Percentiles rank a stretch among this genome's conserved stretches.
These are phyloP conservation scores for Ylistrum balloti DNA, from an alignment of 1,140 invertebrate species.

Conservation along the genomic window DNA sequence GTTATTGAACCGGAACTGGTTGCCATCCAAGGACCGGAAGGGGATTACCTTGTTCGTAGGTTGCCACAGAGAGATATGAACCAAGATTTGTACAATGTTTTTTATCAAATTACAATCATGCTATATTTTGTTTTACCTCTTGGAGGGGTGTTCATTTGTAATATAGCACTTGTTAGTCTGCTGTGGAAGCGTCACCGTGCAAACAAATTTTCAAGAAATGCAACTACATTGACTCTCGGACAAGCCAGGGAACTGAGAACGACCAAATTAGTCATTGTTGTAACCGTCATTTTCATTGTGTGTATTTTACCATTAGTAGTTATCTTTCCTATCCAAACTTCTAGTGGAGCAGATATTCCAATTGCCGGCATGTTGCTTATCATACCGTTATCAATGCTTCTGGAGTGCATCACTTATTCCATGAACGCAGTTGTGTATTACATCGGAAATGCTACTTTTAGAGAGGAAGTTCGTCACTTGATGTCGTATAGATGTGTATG, in stretches of 20 bases:
- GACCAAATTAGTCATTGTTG: neutral
- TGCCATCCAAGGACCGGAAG: neutral
- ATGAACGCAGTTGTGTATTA: conserved; percentile 19
- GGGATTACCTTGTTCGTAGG: neutral
- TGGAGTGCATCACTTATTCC: neutral
- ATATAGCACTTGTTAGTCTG: neutral
- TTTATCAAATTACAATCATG: neutral
- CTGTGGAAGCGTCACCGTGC: neutral
- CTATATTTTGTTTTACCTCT: neutral
- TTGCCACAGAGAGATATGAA: neutral
- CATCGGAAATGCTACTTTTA: neutral
- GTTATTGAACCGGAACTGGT: conserved; percentile 16
- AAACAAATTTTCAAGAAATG: neutral
- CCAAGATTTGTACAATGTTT: neutral
- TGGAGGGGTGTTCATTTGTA: neutral
- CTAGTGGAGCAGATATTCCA: neutral
- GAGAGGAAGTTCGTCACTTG: neutral
- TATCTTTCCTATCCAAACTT: neutral
- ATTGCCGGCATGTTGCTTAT: neutral
- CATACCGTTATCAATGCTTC: neutral
- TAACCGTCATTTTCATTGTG: neutral
- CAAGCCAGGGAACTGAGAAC: neutral
- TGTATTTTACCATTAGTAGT: neutral
- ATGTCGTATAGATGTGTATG: neutral
- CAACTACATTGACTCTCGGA: neutral